Evolutionary conservation across 1,140 invertebrate species (phyloP), one percentile per base, ranked within the genome.

Genomic region (Pseudomyrmex flavicornis): DNA sequence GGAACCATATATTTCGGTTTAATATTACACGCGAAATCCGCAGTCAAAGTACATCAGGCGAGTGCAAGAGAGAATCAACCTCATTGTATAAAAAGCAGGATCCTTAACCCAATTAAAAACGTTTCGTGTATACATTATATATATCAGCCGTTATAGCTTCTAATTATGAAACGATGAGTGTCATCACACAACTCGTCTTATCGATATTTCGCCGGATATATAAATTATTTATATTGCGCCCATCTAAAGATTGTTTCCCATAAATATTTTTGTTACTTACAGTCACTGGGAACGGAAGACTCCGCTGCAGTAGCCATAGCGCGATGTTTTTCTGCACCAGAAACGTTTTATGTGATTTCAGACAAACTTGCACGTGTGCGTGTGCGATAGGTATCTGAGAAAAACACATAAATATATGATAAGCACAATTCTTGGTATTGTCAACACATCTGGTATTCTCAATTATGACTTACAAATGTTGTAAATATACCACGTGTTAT

Each of bases 271-370:
- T 17, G 44, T 58, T 54, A 91, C 91, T 92, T 66, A 92, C 91
- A 59, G 83, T 92, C 91, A 35, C 73, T 84, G 52, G 75, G 85
- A n/a, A 85, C 83, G 17, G 86, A 75, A 17, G 84, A 88, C 56
- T 93, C 88, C 15, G 91, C 65, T 83, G 85, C 87, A 12, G 92
- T 91, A 59, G 92, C 92, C 92, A 93, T 93, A 50, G 74, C 52
- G 17, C 35, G 35, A 35, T 35, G 50, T 74, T 5, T 75, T 44
- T 44, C 86, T 87, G 58, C 58, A 88, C 87, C 44, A 74, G 4
- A 76, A 87, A 50, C 15, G 15, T 56, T 68, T 17, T 35, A 35
- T 58, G 10, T 48, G 7, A 54, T 17, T 54, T 9, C 2, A 75
- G 12, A 26, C 3, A 44, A 26, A 26, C 35, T 35, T 35, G 35